These are phyloP conservation scores for Anableps anableps DNA, from an alignment of 2,797 vertebrate species.

Conservation along the genomic window DNA sequence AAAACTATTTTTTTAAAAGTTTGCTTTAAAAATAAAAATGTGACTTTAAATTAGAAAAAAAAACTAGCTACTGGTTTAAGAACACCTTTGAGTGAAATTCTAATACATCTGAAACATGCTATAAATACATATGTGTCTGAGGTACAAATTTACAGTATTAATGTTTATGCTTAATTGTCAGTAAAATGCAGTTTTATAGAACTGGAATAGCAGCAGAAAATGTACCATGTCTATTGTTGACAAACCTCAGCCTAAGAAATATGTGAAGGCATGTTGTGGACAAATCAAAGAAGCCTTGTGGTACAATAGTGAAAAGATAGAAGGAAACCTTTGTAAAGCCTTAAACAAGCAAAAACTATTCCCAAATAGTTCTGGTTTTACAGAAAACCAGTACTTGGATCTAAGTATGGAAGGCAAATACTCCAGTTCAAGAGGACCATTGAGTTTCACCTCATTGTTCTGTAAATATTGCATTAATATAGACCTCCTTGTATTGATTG, in stretches of 20 bases:
- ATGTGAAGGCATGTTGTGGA: not conserved
- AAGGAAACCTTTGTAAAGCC: not conserved
- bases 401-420: not conserved
- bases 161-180: not conserved
- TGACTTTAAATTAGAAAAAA: no score
- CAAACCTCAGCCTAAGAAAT: not conserved
- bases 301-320: not conserved
- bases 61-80: not conserved
- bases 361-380: not conserved
- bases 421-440: not conserved
- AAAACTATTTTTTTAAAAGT: no score
- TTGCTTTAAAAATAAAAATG: no score
- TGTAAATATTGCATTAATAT: not conserved
- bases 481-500: not conserved
- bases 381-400: not conserved
- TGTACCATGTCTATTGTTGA: not conserved
- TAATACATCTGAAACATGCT: not conserved
- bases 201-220: not conserved
- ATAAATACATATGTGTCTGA: not conserved
- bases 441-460: not conserved
- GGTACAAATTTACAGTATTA: not conserved
- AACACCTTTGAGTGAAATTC: not conserved
- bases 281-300: not conserved
- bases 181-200: not conserved
- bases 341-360: not conserved